A percentile compares a stretch with the other conserved stretches of the same genome.
phyloP scores from a whole-genome alignment of 2,797 vertebrate species.

The Onychomys torridus region DNA sequence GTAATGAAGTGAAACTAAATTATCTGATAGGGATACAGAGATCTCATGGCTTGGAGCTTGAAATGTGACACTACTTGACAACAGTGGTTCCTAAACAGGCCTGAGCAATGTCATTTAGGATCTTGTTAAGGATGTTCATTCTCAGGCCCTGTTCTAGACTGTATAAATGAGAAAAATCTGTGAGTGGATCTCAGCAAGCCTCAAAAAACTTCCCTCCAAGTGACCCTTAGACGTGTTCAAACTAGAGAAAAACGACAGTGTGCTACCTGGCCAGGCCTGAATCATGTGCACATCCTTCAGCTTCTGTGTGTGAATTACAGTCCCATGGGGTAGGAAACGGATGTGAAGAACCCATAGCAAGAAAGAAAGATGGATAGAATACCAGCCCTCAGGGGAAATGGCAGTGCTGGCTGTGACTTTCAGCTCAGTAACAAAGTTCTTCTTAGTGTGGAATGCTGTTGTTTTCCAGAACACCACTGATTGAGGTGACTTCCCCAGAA shows the following conservation, averaged over 20 bases:
- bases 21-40: too few species aligned
- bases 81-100: not conserved
- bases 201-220: too few species aligned
- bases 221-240: not conserved
- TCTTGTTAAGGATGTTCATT: not conserved
- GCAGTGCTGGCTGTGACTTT: not conserved
- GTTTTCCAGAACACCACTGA: not conserved
- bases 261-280: not conserved
- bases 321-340: not conserved
- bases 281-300: not conserved
- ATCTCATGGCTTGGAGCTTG: not conserved
- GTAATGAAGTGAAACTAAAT: conserved; percentile 31
- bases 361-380: not conserved
- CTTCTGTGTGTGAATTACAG: not conserved
- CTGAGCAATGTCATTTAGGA: not conserved
- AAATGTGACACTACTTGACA: not conserved
- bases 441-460: not conserved
- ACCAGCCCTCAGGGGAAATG: not conserved
- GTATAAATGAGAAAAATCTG: not conserved
- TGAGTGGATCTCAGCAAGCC: not conserved
- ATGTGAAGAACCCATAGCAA: not conserved
- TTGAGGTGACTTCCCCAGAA: not conserved
- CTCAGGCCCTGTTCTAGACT: not conserved
- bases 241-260: fast-evolving
- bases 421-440: not conserved